These are phyloP conservation scores for Rousettus leschenaultii DNA, from an alignment of 2,113 vertebrate species.

Conservation along the genomic window DNA sequence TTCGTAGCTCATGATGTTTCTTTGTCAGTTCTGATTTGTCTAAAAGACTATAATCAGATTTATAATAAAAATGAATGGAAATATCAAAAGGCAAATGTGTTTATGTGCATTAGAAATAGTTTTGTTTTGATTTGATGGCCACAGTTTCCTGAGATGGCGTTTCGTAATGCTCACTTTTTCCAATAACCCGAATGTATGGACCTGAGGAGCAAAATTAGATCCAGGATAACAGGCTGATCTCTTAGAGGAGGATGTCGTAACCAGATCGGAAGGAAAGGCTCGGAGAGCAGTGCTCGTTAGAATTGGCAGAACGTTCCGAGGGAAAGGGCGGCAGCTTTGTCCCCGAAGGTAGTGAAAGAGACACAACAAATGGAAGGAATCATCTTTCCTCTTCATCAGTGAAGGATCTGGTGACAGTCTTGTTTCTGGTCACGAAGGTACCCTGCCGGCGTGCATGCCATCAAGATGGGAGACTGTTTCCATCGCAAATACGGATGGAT, in stretches of 20 bases:
- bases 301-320: not conserved
- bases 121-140: not conserved
- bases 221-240: not conserved
- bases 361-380: not conserved
- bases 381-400: accelerated
- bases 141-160: accelerated
- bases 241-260: not conserved
- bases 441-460: not conserved
- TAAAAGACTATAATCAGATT: conserved; percentile 11
- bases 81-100: not conserved
- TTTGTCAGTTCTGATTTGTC: conserved; percentile 2
- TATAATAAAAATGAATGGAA: conserved; percentile 13
- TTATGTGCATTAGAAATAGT: not conserved
- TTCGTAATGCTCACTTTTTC: accelerated
- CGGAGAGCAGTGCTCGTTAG: not conserved
- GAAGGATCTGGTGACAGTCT: not conserved
- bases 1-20: not conserved
- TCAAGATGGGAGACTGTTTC: accelerated
- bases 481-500: accelerated
- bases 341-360: not conserved
- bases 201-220: not conserved
- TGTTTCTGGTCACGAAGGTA: accelerated
- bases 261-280: not conserved
- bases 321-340: not conserved
- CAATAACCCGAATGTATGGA: too few species aligned